Base-by-base conservation (phyloP, 2,113 vertebrate genomes). In the Crypturellus undulatus region DNA sequence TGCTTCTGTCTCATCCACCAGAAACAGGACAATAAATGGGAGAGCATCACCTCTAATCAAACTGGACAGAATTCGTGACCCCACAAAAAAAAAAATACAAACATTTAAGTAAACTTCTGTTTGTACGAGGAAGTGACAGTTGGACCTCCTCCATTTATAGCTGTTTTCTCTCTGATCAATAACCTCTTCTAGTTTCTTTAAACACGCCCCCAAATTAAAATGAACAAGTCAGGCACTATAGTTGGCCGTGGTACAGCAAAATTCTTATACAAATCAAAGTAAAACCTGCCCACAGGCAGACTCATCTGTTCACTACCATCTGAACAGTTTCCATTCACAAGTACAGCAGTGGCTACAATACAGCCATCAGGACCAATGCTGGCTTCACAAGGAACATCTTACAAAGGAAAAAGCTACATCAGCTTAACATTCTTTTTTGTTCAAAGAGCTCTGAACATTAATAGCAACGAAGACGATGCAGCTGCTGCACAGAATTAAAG, bases 301-400 rank as follows among this genome's bases (percentile, higher is more conserved):
- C 89, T 96, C 95, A 96, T 96, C 96, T 96, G 94, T 94, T 96
- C 92, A 90, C 88, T 96, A 92, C 88, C 94, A 96, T 93, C 89
- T 32, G 54, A 96, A 64, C 83, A 89, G 91, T 95, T 95, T 72
- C 87, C 96, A 96, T 95, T 96, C 94, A 96, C 86, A 89, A 92
- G 91, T 81, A 30, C 38, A 47, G 71, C 80, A 96, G 96, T 93
- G 86, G 96, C 28, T 94, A 93, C 96, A 96, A 95, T 75, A 63
- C 86, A 60, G 49, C 88, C 77, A 90, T 90, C 60, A 26, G 90
- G 92, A 96, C 95, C 96, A 96, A 96, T 94, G 95, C 92, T 95
- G 91, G 83, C 91, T 96, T 96, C 94, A 95, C 86, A 96, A 80
- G 69, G 92, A 89, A 90, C 5, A 80, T 68, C 92, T 89, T 58